phyloP scores from a whole-genome alignment of 2,888 invertebrate species.

The Pristionchus mayeri region DNA sequence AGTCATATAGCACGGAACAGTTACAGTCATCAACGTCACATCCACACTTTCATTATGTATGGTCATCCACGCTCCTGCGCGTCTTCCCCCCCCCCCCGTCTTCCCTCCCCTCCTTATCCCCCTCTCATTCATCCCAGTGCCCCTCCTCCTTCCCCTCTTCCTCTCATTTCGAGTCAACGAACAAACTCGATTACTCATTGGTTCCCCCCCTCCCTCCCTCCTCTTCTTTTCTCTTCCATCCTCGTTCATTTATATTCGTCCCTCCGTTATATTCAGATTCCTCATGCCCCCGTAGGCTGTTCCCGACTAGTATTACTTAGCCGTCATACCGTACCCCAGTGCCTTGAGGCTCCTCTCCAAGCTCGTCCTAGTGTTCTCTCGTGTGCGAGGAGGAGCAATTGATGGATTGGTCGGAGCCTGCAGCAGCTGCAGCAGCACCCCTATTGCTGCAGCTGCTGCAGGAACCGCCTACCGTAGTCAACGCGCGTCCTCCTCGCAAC shows the following conservation, averaged over 20 bases:
- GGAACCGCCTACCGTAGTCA: conserved; percentile 17
- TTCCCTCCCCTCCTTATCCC: not conserved
- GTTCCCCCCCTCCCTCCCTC: conserved; percentile 9
- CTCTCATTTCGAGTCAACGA: conserved; percentile 46
- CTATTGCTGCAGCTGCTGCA: not conserved
- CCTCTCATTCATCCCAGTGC: conserved; percentile 1
- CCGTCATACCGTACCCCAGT: not conserved
- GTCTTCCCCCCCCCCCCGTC: conserved; percentile 1
- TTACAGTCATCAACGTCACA: too few species aligned
- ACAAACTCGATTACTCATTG: conserved; percentile 44
- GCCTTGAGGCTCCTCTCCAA: not conserved
- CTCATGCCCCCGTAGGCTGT: not conserved
- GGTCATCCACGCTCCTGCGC: conserved; percentile 10
- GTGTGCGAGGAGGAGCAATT: conserved; percentile 9
- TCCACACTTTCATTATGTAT: too few species aligned
- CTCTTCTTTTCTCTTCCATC: conserved; percentile 8
- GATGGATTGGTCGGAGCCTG: not conserved
- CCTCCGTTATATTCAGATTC: conserved; percentile 38
- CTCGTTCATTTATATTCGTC: conserved; percentile 36
- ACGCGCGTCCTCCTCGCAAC: not conserved
- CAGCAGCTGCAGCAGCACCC: not conserved
- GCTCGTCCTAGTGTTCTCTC: not conserved
- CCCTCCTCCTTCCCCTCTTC: conserved; percentile 17
- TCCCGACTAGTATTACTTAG: not conserved
- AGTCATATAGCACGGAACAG: conserved; percentile 34